Evolutionary conservation across 2,797 vertebrate species (phyloP).

Genomic region (Xenops minutus): DNA sequence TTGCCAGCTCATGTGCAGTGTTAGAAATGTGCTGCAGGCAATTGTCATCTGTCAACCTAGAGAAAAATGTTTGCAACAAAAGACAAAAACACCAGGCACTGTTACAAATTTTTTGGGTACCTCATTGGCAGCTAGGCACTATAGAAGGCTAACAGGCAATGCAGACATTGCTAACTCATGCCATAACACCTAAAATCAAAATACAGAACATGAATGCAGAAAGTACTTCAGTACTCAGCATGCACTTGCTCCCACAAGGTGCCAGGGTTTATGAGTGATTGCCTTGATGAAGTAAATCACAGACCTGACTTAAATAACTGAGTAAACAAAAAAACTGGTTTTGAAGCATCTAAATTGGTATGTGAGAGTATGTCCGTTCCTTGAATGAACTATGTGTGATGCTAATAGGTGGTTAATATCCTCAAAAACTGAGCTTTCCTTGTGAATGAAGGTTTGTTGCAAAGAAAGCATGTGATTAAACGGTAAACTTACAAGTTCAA

Average conservation of each 20-base stretch:
- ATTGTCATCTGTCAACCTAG: neutral
- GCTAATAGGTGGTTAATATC: neutral
- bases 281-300: neutral
- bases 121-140: neutral
- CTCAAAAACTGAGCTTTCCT: neutral
- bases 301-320: neutral
- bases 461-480: neutral
- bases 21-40: neutral
- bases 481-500: neutral
- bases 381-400: neutral
- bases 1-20: neutral
- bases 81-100: neutral
- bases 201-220: neutral
- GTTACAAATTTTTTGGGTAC: neutral
- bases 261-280: neutral
- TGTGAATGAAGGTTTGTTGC: neutral
- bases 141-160: neutral
- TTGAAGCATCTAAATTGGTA: neutral
- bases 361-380: neutral
- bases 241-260: neutral
- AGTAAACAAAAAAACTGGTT: neutral
- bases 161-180: neutral
- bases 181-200: neutral
- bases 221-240: neutral
- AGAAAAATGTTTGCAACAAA: neutral